Conservation (phyloP, 2,797 vertebrate species). For the Tauraco hartlaubi region DNA sequence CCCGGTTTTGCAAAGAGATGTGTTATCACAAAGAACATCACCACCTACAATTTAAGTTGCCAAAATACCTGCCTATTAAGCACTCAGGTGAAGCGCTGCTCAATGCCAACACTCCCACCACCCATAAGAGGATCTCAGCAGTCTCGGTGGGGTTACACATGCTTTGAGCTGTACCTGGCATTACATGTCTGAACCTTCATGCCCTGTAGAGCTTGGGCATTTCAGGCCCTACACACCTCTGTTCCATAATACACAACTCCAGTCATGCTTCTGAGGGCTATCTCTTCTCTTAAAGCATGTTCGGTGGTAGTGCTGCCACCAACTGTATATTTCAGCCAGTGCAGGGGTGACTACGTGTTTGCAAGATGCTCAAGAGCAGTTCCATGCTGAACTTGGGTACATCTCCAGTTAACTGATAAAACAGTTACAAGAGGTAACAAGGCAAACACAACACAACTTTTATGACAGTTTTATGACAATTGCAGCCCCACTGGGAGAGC, state of each 20-base stretch:
- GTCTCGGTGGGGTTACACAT: fast-evolving
- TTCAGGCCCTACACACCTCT: neutral
- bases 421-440: fast-evolving
- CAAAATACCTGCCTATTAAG: neutral
- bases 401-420: neutral
- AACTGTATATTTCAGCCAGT: neutral
- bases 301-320: constrained; percentile 4
- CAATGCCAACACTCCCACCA: fast-evolving
- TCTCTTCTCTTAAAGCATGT: neutral
- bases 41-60: neutral
- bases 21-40: neutral
- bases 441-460: neutral
- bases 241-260: neutral
- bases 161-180: neutral
- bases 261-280: neutral
- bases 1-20: neutral
- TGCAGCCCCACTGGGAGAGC: neutral
- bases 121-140: neutral
- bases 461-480: neutral
- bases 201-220: neutral
- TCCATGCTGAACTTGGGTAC: neutral
- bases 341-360: neutral
- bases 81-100: neutral
- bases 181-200: neutral
- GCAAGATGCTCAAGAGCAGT: neutral